Base-by-base conservation (phyloP, 2,797 vertebrate species). In the Enteromius treurensis region DNA sequence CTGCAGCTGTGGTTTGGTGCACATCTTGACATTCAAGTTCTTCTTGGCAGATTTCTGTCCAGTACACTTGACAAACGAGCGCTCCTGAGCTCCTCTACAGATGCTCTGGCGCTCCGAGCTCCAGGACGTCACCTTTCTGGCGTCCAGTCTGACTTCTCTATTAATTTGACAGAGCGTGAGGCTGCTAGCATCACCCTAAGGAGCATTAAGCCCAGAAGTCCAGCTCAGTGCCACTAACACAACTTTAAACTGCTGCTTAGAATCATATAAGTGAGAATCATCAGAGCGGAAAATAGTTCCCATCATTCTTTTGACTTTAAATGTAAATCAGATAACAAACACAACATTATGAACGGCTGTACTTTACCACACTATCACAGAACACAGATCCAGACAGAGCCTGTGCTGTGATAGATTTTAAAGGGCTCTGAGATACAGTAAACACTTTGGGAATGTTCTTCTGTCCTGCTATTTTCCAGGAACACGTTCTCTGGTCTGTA, bases 361-460 rank as follows among this genome's bases (percentile, higher is more conserved):
- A 60, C 4, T 58, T 60, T 1, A 26, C 23, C 55, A 26, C n/a
- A 13, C n/a, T 13, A 23, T 60, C n/a, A 23, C 21, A 23, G 13
- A 47, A 47, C 69, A 29, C 42, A 49, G 45, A 32, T 29, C 15
- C 26, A 73, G 17, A 11, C 69, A 29, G 45, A 49, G 14, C 69
- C 69, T 1, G 14, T 32, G 45, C 17, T 5, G 11, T 3, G 15
- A 32, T 10, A 10, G 69, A 49, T 2, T 19, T 3, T 51, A 11
- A 45, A 1, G 45, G 45, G 19, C 69, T 73, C 23, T 5, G 70
- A 51, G 26, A 53, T 21, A 11, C 5, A 49, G 4, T 53, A 53
- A 53, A 74, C 70, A 51, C 70, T 49, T 1, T 6, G 70, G 70
- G 70, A 51, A 73, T 73, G 45, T 34, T 51, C 47, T 51, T 73